Conservation (phyloP, 2,888 invertebrate genomes). For the Protodeltote pygarga region DNA sequence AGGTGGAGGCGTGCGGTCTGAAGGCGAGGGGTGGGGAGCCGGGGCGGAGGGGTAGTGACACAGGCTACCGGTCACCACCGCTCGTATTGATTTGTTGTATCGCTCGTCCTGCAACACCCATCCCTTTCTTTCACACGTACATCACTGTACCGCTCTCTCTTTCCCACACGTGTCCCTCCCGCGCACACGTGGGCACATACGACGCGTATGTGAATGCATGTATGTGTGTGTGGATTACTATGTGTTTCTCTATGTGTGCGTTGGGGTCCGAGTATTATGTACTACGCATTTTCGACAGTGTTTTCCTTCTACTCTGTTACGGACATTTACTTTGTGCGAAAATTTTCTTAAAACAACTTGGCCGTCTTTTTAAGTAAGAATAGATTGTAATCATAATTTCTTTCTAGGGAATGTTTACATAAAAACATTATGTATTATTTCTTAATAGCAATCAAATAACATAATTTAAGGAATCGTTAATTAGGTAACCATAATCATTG, state of each 20-base stretch:
- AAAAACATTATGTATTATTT: too few relatives aligned
- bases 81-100: conserved; percentile 88
- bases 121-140: conserved; percentile 73
- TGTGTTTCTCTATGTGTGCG: conserved; percentile 71
- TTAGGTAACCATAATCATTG: too few relatives aligned
- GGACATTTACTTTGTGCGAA: conserved; percentile 40
- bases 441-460: too few relatives aligned
- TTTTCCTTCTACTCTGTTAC: conserved; percentile 60
- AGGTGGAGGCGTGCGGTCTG: conserved; percentile 83
- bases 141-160: conserved; percentile 55
- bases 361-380: conserved; percentile 7
- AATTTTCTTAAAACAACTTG: conserved; percentile 3
- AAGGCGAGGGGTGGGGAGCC: conserved; percentile 58
- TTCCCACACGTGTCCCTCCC: conserved; percentile 73
- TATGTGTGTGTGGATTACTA: conserved; percentile 63
- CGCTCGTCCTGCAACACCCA: conserved; percentile 84
- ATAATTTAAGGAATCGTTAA: too few relatives aligned
- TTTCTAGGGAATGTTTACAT: too few relatives aligned
- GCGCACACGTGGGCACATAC: conserved; percentile 78
- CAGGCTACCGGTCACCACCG: conserved; percentile 88
- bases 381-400: not conserved
- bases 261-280: conserved; percentile 82
- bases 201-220: conserved; percentile 64
- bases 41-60: conserved; percentile 78
- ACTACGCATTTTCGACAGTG: conserved; percentile 75